Evolutionary conservation across 1,140 invertebrate species (phyloP).

Genomic region (Drosophila simulans): DNA sequence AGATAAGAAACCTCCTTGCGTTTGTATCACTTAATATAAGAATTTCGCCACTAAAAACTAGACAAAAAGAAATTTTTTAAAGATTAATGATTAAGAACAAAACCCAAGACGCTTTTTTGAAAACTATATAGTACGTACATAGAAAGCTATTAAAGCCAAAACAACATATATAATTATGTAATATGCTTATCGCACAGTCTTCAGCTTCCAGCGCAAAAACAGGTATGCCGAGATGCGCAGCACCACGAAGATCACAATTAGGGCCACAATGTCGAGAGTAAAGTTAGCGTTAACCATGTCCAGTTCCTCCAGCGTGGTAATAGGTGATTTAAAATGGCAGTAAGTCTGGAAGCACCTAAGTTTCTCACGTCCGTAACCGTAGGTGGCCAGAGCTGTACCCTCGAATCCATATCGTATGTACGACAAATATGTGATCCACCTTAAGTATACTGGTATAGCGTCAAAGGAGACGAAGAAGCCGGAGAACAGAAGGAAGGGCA

Average conservation of each 20-base stretch:
- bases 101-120: constrained; percentile 40
- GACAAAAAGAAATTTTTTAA: constrained; percentile 30
- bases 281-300: constrained; percentile 92
- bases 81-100: constrained; percentile 21
- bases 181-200: constrained; percentile 88
- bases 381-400: constrained; percentile 96
- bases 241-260: constrained; percentile 94
- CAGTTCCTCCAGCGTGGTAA: constrained; percentile 95
- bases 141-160: constrained; percentile 73
- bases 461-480: constrained; percentile 99
- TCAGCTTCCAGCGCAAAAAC: constrained; percentile 95
- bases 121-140: constrained; percentile 49
- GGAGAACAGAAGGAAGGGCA: constrained; percentile 96
- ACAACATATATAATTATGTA: constrained; percentile 12
- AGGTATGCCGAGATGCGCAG: constrained; percentile 94
- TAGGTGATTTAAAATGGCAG: constrained; percentile 95
- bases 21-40: constrained; percentile 20
- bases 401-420: constrained; percentile 98
- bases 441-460: constrained; percentile 96
- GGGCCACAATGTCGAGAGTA: constrained; percentile 91
- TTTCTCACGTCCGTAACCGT: constrained; percentile 92
- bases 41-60: constrained; percentile 36
- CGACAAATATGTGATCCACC: constrained; percentile 98
- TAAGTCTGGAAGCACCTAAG: constrained; percentile 92
- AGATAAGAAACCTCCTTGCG: neutral